Evolutionary conservation across 2,797 vertebrate species (phyloP), one percentile per base, ranked within the genome.

Genomic region (Thalassophryne amazonica): DNA sequence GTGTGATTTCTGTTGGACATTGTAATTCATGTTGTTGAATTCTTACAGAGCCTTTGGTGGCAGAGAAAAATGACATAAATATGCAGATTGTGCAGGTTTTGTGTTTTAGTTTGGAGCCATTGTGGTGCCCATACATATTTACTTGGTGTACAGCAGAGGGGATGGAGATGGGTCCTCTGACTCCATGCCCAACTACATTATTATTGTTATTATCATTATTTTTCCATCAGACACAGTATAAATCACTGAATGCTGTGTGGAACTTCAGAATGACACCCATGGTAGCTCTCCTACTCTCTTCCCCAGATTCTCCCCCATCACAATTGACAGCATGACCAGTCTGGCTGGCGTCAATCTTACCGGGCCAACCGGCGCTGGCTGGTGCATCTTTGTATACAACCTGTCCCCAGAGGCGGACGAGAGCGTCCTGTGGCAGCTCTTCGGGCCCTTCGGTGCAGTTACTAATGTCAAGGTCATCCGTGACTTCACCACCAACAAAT

Each of bases 361-460:
- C 0, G 92, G 94, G 7, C 94, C 95, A 1, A 90, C 93, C 0
- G 93, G 93, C 2, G 84, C 93, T 0, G 96, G 96, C 54, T 98
- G 96, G 96, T 98, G 96, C 90, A 98, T 98, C 92, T 98, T 98
- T 23, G 94, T 98, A 76, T 98, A 98, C 93, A 98, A 98, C 93
- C 88, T 98, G 69, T 96, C 95, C 0, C 96, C 96, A 0, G 96
- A 98, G 80, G 94, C 96, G 0, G 96, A 98, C 6, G 96, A 98
- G 83, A 98, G 96, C 0, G 95, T 98, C 78, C 92, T 98, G 78
- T 98, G 96, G 96, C 96, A 98, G 92, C 94, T 98, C 86, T 98
- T 98, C 0, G 96, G 96, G 12, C 96, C 96, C 10, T 98, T 98
- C 0, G 96, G 96, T 0, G 96, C 96, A 0, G 96, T 98, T 79